phyloP scores from a whole-genome alignment of 2,113 vertebrate genomes.

The Promerops cafer region DNA sequence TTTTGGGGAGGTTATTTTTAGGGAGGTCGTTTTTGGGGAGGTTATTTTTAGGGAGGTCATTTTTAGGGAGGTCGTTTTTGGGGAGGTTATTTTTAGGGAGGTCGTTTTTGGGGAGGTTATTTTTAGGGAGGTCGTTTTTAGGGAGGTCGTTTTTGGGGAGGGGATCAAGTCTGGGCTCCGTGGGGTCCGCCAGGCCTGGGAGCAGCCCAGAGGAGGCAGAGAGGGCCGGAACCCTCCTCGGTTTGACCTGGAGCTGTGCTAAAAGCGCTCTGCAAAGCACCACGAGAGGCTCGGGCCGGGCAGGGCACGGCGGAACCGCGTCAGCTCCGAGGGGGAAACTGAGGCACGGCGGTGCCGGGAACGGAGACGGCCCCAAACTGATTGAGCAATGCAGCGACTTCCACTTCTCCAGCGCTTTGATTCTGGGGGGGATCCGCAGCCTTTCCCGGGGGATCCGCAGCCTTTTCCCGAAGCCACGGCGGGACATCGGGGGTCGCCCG shows the following conservation, averaged over 20 bases:
- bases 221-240: not conserved
- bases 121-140: too few species aligned
- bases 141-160: not conserved
- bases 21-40: not conserved
- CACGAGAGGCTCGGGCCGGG: fast-evolving
- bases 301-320: not conserved
- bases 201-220: not conserved
- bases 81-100: not conserved
- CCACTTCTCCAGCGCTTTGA: fast-evolving
- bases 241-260: fast-evolving
- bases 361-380: fast-evolving
- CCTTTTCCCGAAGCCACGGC: fast-evolving
- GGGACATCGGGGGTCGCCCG: fast-evolving
- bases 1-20: too few species aligned
- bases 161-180: fast-evolving
- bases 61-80: not conserved
- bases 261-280: not conserved
- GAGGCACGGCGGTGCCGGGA: not conserved
- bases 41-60: not conserved
- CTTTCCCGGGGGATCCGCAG: too few species aligned
- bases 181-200: not conserved
- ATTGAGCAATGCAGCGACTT: not conserved
- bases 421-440: not conserved
- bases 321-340: not conserved
- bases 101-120: not conserved